Base-by-base conservation (phyloP, 2,797 vertebrate genomes). In the Vultur gryphus region DNA sequence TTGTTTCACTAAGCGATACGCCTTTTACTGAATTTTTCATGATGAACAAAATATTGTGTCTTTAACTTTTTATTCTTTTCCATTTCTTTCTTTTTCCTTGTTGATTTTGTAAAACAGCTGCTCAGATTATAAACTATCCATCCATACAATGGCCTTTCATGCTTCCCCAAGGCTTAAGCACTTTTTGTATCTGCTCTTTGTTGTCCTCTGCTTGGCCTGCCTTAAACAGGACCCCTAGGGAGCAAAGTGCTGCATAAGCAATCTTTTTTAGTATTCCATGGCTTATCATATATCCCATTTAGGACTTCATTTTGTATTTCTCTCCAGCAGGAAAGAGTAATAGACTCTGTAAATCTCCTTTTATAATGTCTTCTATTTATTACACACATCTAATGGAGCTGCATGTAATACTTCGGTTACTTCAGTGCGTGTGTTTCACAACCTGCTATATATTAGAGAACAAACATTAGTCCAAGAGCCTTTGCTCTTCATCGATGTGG, bases 291-390 rank as follows among this genome's bases (percentile, higher is more conserved):
- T 75, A 65, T 87, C 37, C 25, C 6, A 55, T 95, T 84, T 73
- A 94, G 91, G 57, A 67, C 31, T 94, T 73, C 24, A 55, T 92
- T 94, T 91, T 96, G 25, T 51, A 66, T 94, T 97, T 96, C 16
- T 95, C 33, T 88, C 41, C 58, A 77, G 35, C 59, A 93, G 67
- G 61, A 94, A 90, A 82, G 43, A 88, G 66, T 57, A 83, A 95
- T 44, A 94, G 92, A 93, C 89, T 75, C 89, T 78, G 69, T 57
- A 95, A 94, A 84, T 96, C 57, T 77, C 29, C 14, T 48, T 72
- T 73, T 77, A 65, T 31, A 87, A 81, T 69, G 25, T 24, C 25
- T 94, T 80, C 33, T 92, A 57, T 94, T 87, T 87, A 70, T 85
- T 96, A 87, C 51, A 82, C 24, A 31, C 10, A 31, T 54, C 72